A percentile compares a stretch with the other conserved stretches of the same genome.
Conservation (phyloP, 2,888 invertebrate species). For the Calameuta pallipes region DNA sequence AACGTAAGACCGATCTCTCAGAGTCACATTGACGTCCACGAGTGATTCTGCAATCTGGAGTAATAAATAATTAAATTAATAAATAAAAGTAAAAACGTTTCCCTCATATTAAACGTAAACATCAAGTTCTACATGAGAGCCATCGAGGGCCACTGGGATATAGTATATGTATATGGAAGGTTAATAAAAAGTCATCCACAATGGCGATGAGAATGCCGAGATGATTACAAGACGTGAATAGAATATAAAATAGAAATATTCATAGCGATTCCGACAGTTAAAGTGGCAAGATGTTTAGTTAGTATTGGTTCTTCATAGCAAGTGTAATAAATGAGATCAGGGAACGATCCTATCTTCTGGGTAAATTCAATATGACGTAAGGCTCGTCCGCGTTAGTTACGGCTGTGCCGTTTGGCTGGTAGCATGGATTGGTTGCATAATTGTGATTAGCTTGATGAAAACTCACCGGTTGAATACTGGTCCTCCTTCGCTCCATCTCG, state of each 20-base stretch:
- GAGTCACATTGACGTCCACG: no score
- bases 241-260: background rate
- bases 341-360: conserved; percentile 47
- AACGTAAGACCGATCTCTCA: background rate
- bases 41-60: background rate
- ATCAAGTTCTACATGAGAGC: background rate
- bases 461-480: conserved; percentile 64
- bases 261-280: background rate
- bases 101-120: background rate
- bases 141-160: background rate
- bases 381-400: conserved; percentile 59
- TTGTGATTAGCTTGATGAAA: conserved; percentile 65
- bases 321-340: background rate
- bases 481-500: conserved; percentile 59
- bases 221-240: background rate
- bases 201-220: background rate
- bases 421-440: conserved; percentile 65
- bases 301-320: background rate
- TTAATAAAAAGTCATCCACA: background rate
- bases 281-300: background rate
- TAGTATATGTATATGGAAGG: background rate
- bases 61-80: background rate
- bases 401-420: conserved; percentile 61
- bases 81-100: background rate
- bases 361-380: conserved; percentile 64